Evolutionary conservation across 2,113 vertebrate genomes (phyloP).

Genomic region (Lepus timidus): DNA sequence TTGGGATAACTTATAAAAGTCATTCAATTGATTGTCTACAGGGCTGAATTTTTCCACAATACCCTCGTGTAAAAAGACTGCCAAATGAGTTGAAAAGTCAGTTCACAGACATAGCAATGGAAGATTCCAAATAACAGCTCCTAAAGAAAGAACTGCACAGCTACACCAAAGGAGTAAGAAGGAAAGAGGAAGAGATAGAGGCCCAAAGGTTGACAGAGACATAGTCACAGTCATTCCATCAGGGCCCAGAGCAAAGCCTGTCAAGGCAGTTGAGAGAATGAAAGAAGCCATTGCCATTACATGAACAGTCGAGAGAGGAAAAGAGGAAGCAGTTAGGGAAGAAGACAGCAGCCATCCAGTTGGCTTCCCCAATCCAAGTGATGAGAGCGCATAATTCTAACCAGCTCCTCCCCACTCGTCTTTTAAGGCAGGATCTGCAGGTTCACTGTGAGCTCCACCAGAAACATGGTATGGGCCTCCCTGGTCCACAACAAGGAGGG

Average conservation of each 20-base stretch:
- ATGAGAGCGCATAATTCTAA: background rate
- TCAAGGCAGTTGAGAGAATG: background rate
- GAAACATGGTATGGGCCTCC: background rate
- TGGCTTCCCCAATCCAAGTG: background rate
- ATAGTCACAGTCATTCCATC: background rate
- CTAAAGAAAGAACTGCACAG: background rate
- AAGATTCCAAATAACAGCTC: constrained; percentile 23
- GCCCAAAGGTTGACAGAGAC: background rate
- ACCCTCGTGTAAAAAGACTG: background rate
- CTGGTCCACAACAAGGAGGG: background rate
- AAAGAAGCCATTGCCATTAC: background rate
- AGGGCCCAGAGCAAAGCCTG: background rate
- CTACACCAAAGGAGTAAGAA: background rate
- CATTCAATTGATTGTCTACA: background rate
- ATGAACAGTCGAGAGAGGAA: background rate
- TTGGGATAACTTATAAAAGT: constrained; percentile 23
- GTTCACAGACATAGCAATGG: constrained; percentile 11
- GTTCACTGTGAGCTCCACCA: background rate
- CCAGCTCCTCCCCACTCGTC: background rate
- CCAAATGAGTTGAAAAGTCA: constrained; percentile 15
- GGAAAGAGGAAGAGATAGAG: background rate
- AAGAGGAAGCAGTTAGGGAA: background rate
- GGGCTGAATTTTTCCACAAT: constrained; percentile 41
- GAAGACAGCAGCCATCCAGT: background rate
- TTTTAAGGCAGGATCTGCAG: background rate